Base-by-base conservation (phyloP, 92 coral and sea anemone species). In the Phymanthus crucifer region DNA sequence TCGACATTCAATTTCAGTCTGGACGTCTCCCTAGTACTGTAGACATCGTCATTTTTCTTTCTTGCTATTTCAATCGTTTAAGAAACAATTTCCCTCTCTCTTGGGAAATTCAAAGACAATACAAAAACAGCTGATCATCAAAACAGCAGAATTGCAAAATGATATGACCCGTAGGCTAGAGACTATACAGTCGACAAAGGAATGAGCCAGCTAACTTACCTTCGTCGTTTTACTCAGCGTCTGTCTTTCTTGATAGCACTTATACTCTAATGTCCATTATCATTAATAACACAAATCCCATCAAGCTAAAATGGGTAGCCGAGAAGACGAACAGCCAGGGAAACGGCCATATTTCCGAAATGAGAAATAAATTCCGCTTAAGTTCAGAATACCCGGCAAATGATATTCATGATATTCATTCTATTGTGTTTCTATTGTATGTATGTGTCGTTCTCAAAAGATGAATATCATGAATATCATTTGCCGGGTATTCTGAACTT, bases 291-390 rank as follows among this genome's bases (percentile, higher is more conserved):
- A 94, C 97, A 75, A 90, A 75, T 47, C 86, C 88, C 27, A 90
- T 27, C 43, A 90, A 74, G 71, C 90, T 82, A 84, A 90, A 93
- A 78, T 93, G 89, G 73, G 86, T 82, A 16, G 87, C 94, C 38
- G 93, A 90, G 40, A 93, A 85, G 40, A 86, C 70, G 43, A 85
- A 73, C 74, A 93, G 83, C 94, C 92, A 90, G 47, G 97, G 89
- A 54, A 75, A 83, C 23, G 90, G 92, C 97, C 97, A 93, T 64
- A 82, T 78, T 69, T 93, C 94, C 24, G 90, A 82, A 61, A 93
- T 90, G 72, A 93, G 90, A 84, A 90, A 93, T 58, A 93, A 76
- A 91, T n/a, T n/a, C n/a, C n/a, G n/a, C n/a, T n/a, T n/a, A n/a
- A n/a, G n/a, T n/a, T n/a, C n/a, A n/a, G n/a, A n/a, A n/a, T n/a